phyloP scores from a whole-genome alignment of 2,797 vertebrate species.

The Poecilia picta region DNA sequence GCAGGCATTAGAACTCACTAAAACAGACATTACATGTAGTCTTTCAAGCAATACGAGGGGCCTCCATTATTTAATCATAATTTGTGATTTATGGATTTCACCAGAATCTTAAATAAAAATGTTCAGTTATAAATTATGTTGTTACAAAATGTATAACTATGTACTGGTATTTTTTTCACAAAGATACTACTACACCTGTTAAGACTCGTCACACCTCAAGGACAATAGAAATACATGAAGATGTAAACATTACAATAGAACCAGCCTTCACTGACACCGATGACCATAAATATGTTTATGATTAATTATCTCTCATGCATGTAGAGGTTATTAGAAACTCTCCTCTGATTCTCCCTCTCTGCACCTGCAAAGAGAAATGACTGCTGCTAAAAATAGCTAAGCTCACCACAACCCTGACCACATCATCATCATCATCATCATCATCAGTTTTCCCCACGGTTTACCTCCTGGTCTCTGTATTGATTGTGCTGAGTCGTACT shows the following conservation, averaged over 20 bases:
- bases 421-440: conserved; percentile 26
- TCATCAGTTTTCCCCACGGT: conserved; percentile 40
- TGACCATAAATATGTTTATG: conserved; percentile 53
- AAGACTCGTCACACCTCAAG: conserved; percentile 26
- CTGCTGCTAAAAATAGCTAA: conserved; percentile 64
- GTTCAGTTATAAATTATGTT: neutral
- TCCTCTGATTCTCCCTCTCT: conserved; percentile 57
- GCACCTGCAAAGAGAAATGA: conserved; percentile 62
- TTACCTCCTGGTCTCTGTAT: conserved; percentile 38
- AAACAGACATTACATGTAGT: neutral
- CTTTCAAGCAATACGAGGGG: neutral
- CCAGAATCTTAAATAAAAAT: neutral
- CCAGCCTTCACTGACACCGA: conserved; percentile 48
- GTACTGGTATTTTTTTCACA: neutral
- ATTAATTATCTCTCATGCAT: conserved; percentile 64
- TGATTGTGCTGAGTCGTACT: conserved; percentile 33
- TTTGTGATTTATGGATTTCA: neutral
- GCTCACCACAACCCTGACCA: conserved; percentile 47
- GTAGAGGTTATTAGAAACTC: conserved; percentile 46
- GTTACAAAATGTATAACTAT: neutral
- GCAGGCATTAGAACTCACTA: neutral
- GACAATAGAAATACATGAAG: conserved; percentile 21
- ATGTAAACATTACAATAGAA: conserved; percentile 32
- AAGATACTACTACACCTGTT: neutral
- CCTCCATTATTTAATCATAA: neutral